phyloP scores from a whole-genome alignment of 2,888 invertebrate species.

The Lacanobia oleracea region DNA sequence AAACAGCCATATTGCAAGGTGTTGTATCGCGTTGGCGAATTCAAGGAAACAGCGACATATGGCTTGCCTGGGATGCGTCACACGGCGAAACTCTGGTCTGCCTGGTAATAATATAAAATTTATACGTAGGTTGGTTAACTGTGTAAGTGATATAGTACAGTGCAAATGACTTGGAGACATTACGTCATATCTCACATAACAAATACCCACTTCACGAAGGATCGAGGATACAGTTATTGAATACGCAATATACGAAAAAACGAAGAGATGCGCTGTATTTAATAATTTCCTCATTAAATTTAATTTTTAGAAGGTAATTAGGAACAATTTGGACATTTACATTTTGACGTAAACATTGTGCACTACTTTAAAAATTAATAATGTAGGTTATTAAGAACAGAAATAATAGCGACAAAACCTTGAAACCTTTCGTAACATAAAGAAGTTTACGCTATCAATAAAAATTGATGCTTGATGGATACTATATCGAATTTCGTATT shows the following conservation, averaged over 20 bases:
- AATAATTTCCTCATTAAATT: conserved; percentile 10
- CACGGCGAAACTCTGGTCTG: conserved; percentile 57
- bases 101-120: conserved; percentile 50
- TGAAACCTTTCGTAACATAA: neutral
- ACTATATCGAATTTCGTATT: conserved; percentile 6
- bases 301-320: conserved; percentile 18
- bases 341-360: neutral
- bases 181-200: conserved; percentile 31
- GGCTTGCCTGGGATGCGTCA: conserved; percentile 84
- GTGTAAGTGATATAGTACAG: conserved; percentile 1
- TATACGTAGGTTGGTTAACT: conserved; percentile 6
- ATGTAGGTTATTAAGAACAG: neutral
- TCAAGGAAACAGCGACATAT: conserved; percentile 88
- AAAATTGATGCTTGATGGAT: neutral
- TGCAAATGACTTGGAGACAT: conserved; percentile 47
- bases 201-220: conserved; percentile 20
- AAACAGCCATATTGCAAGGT: conserved; percentile 62
- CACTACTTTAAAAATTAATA: neutral
- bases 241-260: conserved; percentile 19
- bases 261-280: neutral
- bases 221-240: conserved; percentile 35
- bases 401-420: conserved; percentile 1
- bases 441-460: neutral
- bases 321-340: neutral
- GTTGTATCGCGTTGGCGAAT: conserved; percentile 79